These are phyloP conservation scores for Pollenia angustigena DNA, from an alignment of 2,888 invertebrate genomes.

Conservation along the genomic window DNA sequence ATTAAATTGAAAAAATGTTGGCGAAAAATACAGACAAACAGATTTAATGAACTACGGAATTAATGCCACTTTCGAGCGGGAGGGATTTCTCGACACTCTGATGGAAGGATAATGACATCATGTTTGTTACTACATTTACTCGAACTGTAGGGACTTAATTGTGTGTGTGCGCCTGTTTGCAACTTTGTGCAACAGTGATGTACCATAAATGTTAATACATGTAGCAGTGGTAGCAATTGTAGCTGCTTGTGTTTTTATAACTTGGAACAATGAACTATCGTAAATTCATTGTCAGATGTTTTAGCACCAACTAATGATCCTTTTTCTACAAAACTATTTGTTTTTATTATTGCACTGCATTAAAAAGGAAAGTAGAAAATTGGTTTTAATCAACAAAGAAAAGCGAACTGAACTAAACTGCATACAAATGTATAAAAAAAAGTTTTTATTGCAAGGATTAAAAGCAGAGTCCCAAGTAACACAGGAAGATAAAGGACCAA, in stretches of 20 bases:
- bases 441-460: constrained; percentile 48
- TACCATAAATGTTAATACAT: constrained; percentile 24
- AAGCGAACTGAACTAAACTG: constrained; percentile 53
- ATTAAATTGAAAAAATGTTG: too few relatives aligned
- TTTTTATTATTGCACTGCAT: background rate
- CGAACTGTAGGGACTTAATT: background rate
- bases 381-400: constrained; percentile 41
- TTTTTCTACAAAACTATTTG: background rate
- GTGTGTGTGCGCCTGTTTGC: background rate
- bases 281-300: constrained; percentile 38
- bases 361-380: constrained; percentile 35
- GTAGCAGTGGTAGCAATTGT: constrained; percentile 23
- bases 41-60: too few relatives aligned
- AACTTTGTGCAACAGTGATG: background rate
- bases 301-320: constrained; percentile 11
- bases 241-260: constrained; percentile 25
- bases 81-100: too few relatives aligned
- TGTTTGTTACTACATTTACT: too few relatives aligned
- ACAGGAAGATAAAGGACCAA: background rate
- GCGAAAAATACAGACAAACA: too few relatives aligned
- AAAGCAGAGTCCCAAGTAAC: background rate
- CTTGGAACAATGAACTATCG: constrained; percentile 42
- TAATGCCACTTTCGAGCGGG: too few relatives aligned
- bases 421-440: constrained; percentile 48
- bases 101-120: too few relatives aligned